Conservation (phyloP, 1,140 invertebrate species). For the Eriocheir sinensis region DNA sequence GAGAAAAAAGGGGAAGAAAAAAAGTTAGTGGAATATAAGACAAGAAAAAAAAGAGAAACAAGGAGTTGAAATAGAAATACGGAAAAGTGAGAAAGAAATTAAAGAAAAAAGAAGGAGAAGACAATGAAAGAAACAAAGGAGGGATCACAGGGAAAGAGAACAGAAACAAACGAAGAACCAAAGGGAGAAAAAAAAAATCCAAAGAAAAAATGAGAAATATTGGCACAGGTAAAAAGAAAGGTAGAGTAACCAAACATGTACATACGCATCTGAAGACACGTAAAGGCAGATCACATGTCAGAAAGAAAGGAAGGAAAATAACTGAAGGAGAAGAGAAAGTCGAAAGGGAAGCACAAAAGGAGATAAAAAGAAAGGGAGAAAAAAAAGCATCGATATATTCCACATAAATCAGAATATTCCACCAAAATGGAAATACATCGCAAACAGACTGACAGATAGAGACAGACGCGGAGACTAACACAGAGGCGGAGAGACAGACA, state of each 20-base stretch:
- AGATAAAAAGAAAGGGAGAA: slow-evolving; percentile 30
- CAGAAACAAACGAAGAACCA: not conserved
- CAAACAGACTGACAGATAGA: not conserved
- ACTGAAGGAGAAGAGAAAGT: not conserved
- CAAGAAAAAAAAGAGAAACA: not conserved
- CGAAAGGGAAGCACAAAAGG: not conserved
- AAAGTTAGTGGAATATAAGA: not conserved
- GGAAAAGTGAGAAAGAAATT: too few species aligned
- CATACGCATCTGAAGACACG: too few species aligned
- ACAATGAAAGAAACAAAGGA: not conserved
- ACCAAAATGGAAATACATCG: not conserved
- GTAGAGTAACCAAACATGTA: too few species aligned
- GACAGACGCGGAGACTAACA: not conserved
- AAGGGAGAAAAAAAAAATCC: not conserved
- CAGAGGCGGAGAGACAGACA: not conserved
- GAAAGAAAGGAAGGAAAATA: not conserved
- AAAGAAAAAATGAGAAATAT: not conserved
- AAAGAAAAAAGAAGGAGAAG: not conserved
- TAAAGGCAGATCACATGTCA: not conserved
- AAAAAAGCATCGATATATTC: not conserved
- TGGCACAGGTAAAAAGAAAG: not conserved
- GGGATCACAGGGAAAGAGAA: not conserved
- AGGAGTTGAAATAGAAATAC: too few species aligned
- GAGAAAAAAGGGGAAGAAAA: too few species aligned
- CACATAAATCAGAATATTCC: not conserved